A percentile compares a stretch with the other conserved stretches of the same genome.
phyloP scores from a whole-genome alignment of 2,113 vertebrate species.

The Nycticryphes semicollaris region DNA sequence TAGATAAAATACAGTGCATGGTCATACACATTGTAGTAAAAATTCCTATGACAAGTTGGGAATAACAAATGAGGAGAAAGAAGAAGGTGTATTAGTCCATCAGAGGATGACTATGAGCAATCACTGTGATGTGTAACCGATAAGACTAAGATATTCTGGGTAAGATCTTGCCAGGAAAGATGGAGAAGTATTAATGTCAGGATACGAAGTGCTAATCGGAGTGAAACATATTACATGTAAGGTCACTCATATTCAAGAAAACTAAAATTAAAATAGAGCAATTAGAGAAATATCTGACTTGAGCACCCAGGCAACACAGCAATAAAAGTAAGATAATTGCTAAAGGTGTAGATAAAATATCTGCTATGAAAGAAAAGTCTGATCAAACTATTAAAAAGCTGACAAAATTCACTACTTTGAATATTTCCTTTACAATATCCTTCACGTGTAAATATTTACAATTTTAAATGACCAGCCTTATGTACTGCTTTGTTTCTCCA shows the following conservation, averaged over 20 bases:
- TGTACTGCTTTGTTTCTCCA: neutral
- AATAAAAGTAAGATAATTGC: neutral
- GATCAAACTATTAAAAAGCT: neutral
- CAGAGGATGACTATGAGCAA: conserved; percentile 24
- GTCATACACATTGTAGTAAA: neutral
- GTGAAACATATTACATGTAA: neutral
- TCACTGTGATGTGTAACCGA: neutral
- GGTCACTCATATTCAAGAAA: neutral
- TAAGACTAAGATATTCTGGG: neutral
- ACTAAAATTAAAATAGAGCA: neutral
- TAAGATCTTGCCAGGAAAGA: neutral
- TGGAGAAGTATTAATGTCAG: neutral
- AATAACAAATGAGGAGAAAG: conserved; percentile 8
- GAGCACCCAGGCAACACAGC: neutral
- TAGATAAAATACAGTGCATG: neutral
- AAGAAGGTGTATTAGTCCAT: neutral
- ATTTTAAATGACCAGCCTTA: neutral
- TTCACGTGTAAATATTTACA: neutral
- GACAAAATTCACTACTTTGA: neutral
- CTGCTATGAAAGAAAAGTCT: neutral
- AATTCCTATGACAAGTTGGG: conserved; percentile 17
- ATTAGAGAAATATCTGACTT: neutral
- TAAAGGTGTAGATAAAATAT: neutral
- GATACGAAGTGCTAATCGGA: neutral
- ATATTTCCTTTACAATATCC: neutral